These are phyloP conservation scores for Steinernema carpocapsae DNA, from an alignment of 2,888 invertebrate species.

Conservation along the genomic window DNA sequence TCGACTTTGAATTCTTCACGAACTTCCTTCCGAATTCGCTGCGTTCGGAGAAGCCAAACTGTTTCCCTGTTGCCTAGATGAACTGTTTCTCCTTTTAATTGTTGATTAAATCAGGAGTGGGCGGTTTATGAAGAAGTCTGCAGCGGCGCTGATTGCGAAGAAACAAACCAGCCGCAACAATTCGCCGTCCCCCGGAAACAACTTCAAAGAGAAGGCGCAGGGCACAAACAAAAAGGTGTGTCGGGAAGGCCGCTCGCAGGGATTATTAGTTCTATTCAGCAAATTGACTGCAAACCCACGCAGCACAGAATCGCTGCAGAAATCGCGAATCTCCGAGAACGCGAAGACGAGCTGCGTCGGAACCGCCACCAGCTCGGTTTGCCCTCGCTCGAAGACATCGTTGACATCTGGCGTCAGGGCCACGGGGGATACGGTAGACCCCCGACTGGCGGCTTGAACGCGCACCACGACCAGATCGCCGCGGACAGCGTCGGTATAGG, in stretches of 20 bases:
- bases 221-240: constrained; percentile 25
- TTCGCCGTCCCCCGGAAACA: constrained; percentile 26
- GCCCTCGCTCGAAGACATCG: constrained; percentile 47
- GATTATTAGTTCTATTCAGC: not conserved
- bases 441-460: not conserved
- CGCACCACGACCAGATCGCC: not conserved
- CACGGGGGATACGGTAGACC: constrained; percentile 7
- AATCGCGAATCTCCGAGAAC: constrained; percentile 71
- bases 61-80: not conserved
- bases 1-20: no score
- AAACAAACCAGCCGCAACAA: constrained; percentile 43
- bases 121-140: constrained; percentile 58
- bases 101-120: not conserved
- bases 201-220: constrained; percentile 3
- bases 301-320: constrained; percentile 68
- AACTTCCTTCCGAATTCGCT: not conserved
- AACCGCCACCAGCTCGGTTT: constrained; percentile 59
- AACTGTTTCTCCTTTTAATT: not conserved
- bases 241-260: not conserved
- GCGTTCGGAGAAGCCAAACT: not conserved
- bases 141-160: constrained; percentile 56
- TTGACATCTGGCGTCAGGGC: constrained; percentile 43
- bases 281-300: constrained; percentile 41
- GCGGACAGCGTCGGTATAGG: constrained; percentile 10
- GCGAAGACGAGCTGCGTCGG: constrained; percentile 72